Evolutionary conservation across 2,888 invertebrate genomes (phyloP), one percentile per base, ranked within the genome.

Genomic region (Ormyrus pomaceus): DNA sequence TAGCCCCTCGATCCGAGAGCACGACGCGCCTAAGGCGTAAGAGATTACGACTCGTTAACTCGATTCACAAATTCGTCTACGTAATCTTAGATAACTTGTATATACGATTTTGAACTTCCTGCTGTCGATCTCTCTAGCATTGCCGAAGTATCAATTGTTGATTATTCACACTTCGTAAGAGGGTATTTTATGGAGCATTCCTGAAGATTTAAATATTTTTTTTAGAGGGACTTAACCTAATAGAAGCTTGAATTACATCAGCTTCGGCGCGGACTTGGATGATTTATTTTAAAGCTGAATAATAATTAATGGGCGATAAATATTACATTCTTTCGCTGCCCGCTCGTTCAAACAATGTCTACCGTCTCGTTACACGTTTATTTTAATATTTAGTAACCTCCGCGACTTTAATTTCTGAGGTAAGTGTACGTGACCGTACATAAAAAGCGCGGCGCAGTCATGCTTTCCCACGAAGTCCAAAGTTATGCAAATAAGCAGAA

Each of bases 381-480:
- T 11, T 46, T 48, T 11, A 48, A 46, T n/a, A 64, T 64, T 64
- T 64, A 46, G 48, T 46, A 46, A n/a, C 46, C 10, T 46, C n/a
- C 11, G 11, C 34, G 13, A n/a, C 46, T 46, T 46, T 62, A 62
- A 62, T 34, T 62, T 46, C 46, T 6, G 46, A 46, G 62, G 62
- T 62, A 62, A 2, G 62, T 46, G 62, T 62, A 62, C 46, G 46
- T 62, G 62, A 62, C 62, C n/a, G 65, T 65, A 65, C n/a, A 65
- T 51, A 51, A 51, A 66, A 51, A 53, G 5, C 51, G 19, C 6
- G 9, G 51, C 51, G 34, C 6, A 9, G 34, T 34, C 34, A 19
- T 53, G 66, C 66, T 66, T 66, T 66, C 66, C 66, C 66, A 66
- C 53, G 66, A 66, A 19, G 5, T 6, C 19, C 53, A 50, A 48